These are phyloP conservation scores for Drosophila vallismaia DNA, from an alignment of 2,888 invertebrate genomes.

Conservation along the genomic window DNA sequence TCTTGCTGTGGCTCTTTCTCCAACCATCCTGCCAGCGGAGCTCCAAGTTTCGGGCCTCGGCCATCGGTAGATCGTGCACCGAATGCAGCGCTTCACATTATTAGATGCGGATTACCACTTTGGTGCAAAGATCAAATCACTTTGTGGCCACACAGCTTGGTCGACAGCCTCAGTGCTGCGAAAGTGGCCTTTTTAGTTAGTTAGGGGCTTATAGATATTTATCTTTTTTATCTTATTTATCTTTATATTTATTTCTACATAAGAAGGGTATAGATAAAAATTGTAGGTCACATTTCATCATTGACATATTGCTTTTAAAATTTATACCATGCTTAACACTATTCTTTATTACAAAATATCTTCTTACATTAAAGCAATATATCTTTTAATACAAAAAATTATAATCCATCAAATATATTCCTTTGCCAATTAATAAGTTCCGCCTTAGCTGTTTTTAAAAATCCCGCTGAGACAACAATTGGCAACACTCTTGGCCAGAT, in stretches of 20 bases:
- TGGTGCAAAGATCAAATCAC: conserved; percentile 79
- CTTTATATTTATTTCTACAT: too few species aligned
- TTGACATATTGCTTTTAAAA: too few species aligned
- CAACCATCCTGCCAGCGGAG: conserved; percentile 2
- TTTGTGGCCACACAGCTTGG: conserved; percentile 60
- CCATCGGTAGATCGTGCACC: conserved; percentile 75
- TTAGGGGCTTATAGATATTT: neutral
- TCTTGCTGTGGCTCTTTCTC: conserved; percentile 10
- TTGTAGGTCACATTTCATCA: too few species aligned
- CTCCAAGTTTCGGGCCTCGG: conserved; percentile 1
- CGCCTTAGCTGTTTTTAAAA: neutral
- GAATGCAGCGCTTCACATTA: conserved; percentile 81
- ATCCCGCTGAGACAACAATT: neutral
- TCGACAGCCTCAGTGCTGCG: conserved; percentile 40
- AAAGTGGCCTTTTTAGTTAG: conserved; percentile 51
- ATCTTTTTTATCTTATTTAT: too few species aligned
- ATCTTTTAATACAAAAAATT: too few species aligned
- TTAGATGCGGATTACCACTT: conserved; percentile 81
- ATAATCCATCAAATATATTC: too few species aligned
- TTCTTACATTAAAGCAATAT: too few species aligned
- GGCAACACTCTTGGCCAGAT: conserved; percentile 27
- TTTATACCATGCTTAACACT: too few species aligned
- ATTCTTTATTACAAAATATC: too few species aligned
- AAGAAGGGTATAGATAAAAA: too few species aligned
- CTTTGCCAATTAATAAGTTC: too few species aligned